Evolutionary conservation across 2,113 vertebrate species (phyloP), one percentile per base, ranked within the genome.

Genomic region (Raja brachyura): DNA sequence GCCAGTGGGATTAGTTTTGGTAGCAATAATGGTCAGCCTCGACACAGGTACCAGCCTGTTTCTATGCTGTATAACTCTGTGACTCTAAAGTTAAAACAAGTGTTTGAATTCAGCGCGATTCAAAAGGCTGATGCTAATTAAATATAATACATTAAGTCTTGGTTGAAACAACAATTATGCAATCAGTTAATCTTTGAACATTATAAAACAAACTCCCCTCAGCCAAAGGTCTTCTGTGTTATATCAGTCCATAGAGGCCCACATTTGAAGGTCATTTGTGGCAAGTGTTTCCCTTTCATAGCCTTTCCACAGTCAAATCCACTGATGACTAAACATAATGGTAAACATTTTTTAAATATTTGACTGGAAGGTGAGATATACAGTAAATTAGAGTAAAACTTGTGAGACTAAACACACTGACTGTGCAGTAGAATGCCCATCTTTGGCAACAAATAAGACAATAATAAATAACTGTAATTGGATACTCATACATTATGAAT

Each of bases 391-490:
- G 56, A 63, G 31, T 61, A 16, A 1, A n/a, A 16, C 83, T 63
- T 54, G n/a, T 63, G 56, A 86, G 83, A 61, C 28, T 63, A 63
- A 63, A 63, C 59, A 88, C 5, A 18, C 28, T 18, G 14, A 63
- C 59, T 66, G 28, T 88, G 83, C 59, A 33, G n/a, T 31, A 86
- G 28, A 59, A 86, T 86, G 61, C 1, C 25, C 83, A 86, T 59
- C 20, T 61, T 31, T 18, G 28, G 83, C 59, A 88, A 86, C 59
- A 66, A 13, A 88, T 7, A 66, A 18, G 83, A 88, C 63, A 88
- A 88, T 88, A 63, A 63, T 88, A 59, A 63, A 88, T 63, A 56
- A 88, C 83, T 86, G 83, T 86, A 86, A 86, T 86, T 63, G 83
- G n/a, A 31, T 86, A 86, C 83, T 86, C 56, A 86, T 86, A 63